Evolutionary conservation across 2,797 vertebrate genomes (phyloP).

Genomic region (Ibycter americanus): DNA sequence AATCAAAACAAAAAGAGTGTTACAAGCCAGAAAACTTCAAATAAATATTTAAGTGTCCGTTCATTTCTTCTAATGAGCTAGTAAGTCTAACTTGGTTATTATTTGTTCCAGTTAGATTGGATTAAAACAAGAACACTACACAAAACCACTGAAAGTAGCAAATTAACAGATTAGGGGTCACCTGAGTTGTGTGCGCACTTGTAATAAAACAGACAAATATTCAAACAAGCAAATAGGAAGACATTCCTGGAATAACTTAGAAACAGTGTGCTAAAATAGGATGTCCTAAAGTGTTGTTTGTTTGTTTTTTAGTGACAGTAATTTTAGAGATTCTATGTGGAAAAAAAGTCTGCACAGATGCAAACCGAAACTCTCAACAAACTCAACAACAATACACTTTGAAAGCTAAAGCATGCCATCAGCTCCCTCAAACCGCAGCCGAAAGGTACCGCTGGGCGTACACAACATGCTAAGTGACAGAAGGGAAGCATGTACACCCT

Average conservation of each 20-base stretch:
- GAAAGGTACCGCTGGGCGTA: neutral
- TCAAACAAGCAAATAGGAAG: neutral
- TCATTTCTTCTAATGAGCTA: neutral
- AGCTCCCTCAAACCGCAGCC: neutral
- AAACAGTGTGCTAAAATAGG: neutral
- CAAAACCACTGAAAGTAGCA: neutral
- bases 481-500: neutral
- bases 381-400: neutral
- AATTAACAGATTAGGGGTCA: neutral
- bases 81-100: neutral
- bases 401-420: neutral
- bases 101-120: neutral
- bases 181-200: neutral
- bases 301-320: neutral
- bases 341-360: neutral
- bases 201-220: neutral
- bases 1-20: slow-evolving; percentile 73
- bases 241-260: neutral
- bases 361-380: neutral
- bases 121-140: neutral
- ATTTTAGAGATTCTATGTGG: neutral
- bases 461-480: neutral
- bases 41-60: neutral
- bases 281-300: neutral
- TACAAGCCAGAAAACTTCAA: slow-evolving; percentile 59